These are phyloP conservation scores for Leptoclinus maculatus DNA, from an alignment of 2,797 vertebrate genomes.

Conservation along the genomic window DNA sequence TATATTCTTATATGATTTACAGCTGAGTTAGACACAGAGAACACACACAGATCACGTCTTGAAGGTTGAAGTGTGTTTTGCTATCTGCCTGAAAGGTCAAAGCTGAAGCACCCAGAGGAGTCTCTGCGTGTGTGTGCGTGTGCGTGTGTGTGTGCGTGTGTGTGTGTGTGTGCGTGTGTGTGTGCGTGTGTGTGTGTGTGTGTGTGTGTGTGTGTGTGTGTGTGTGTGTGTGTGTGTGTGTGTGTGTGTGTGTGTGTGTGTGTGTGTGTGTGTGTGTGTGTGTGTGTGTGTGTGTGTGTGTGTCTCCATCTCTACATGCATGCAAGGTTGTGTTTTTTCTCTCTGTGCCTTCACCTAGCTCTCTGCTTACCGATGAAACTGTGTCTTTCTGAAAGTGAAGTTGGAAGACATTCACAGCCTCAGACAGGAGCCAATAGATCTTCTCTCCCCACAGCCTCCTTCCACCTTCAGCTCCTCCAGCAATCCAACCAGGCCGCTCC, in stretches of 20 bases:
- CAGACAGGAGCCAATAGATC: constrained; percentile 48
- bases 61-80: constrained; percentile 54
- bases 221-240: constrained; percentile 33
- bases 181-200: constrained; percentile 34
- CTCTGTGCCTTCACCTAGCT: constrained; percentile 27
- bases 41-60: constrained; percentile 16
- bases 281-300: constrained; percentile 49
- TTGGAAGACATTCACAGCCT: constrained; percentile 47
- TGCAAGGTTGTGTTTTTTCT: constrained; percentile 44
- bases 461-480: constrained; percentile 42
- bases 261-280: constrained; percentile 23
- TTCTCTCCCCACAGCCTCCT: constrained; percentile 27
- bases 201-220: constrained; percentile 46
- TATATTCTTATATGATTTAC: constrained; percentile 23
- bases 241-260: constrained; percentile 19
- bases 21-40: constrained; percentile 1
- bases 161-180: constrained; percentile 11
- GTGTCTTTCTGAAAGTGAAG: constrained; percentile 48
- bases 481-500: constrained; percentile 34
- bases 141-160: constrained; percentile 31
- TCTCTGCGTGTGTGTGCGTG: too few relatives aligned
- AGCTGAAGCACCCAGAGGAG: constrained; percentile 34
- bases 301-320: constrained; percentile 32
- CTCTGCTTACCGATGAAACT: constrained; percentile 41
- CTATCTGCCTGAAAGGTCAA: constrained; percentile 49